phyloP scores from a whole-genome alignment of 2,797 vertebrate species.

The Chelonia mydas region DNA sequence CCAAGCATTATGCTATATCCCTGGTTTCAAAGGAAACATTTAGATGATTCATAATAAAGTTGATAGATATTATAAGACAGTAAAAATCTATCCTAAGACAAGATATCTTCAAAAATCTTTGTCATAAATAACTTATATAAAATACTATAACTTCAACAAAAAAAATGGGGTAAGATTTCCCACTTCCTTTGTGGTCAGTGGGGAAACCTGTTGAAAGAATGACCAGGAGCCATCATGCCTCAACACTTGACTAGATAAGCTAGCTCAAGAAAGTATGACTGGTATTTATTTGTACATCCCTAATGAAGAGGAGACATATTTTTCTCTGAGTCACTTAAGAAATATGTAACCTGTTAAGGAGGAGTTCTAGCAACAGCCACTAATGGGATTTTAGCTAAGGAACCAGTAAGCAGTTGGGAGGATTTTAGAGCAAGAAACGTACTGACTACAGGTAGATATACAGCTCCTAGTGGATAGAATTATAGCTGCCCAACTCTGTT shows the following conservation, averaged over 20 bases:
- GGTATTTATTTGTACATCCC: slow-evolving; percentile 40
- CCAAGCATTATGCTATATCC: not conserved
- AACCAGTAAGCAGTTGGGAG: not conserved
- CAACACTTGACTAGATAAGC: slow-evolving; percentile 39
- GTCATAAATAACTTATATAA: not conserved
- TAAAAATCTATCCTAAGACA: slow-evolving; percentile 30
- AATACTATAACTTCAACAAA: slow-evolving; percentile 16
- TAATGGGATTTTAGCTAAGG: not conserved
- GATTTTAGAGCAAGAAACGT: not conserved
- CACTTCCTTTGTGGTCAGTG: not conserved
- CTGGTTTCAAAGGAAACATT: slow-evolving; percentile 8
- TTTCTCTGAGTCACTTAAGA: slow-evolving; percentile 17
- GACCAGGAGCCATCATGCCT: not conserved
- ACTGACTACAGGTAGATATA: not conserved
- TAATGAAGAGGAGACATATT: slow-evolving; percentile 16
- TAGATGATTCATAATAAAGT: not conserved
- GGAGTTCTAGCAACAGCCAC: slow-evolving; percentile 26
- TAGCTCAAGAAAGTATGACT: slow-evolving; percentile 50
- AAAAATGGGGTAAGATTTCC: not conserved
- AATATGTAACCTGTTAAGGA: slow-evolving; percentile 27
- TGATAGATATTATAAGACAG: not conserved
- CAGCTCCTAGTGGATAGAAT: not conserved
- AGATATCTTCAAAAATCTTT: not conserved
- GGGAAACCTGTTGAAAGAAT: slow-evolving; percentile 19
- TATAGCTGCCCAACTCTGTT: not conserved